Percentiles rank a stretch among this genome's conserved stretches.
These are phyloP conservation scores for Catharus ustulatus DNA, from an alignment of 2,797 vertebrate species.

Conservation along the genomic window DNA sequence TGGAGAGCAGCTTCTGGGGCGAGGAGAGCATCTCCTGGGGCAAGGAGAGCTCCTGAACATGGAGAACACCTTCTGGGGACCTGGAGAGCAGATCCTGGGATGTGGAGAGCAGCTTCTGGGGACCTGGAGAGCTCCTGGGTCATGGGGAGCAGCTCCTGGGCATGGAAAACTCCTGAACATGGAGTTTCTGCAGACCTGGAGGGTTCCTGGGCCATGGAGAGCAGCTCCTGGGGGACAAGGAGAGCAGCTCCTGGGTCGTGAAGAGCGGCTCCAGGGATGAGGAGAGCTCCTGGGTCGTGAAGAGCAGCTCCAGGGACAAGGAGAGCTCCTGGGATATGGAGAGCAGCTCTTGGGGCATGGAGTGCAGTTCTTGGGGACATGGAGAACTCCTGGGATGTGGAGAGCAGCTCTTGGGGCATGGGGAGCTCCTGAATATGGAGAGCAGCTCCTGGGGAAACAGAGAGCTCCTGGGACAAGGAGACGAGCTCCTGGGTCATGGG, in stretches of 20 bases:
- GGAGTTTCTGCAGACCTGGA: too few species aligned
- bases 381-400: not conserved
- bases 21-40: not conserved
- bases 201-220: too few species aligned
- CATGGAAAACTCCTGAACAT: too few species aligned
- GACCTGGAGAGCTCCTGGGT: not conserved
- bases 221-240: too few species aligned
- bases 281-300: rapidly evolving
- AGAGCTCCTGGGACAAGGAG: not conserved
- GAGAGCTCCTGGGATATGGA: not conserved
- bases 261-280: not conserved
- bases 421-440: rapidly evolving
- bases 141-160: not conserved
- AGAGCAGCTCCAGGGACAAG: not conserved
- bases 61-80: not conserved
- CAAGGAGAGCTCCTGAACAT: not conserved
- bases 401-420: not conserved
- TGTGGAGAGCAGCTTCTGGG: not conserved
- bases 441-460: rapidly evolving
- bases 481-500: rapidly evolving
- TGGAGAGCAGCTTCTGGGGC: not conserved
- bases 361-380: too few species aligned
- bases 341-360: not conserved
- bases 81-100: not conserved
- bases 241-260: rapidly evolving